A percentile compares a stretch with the other conserved stretches of the same genome.
phyloP scores from a whole-genome alignment of 2,888 invertebrate species.

The Mythimna vitellina region DNA sequence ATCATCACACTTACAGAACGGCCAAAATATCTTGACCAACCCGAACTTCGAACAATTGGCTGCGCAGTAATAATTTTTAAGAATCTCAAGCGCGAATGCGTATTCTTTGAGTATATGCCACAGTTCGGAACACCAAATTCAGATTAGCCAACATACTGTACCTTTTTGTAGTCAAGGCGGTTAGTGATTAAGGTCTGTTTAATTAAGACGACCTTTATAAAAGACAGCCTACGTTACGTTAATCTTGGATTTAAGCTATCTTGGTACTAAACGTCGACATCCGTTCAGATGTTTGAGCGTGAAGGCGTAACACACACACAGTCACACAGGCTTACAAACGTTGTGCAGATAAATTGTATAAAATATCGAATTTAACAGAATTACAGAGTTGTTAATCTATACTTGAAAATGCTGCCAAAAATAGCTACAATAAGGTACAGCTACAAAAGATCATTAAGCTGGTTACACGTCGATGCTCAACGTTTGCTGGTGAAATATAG shows the following conservation, averaged over 20 bases:
- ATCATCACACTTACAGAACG: no score
- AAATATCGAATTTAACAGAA: not conserved
- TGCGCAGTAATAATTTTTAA: no score
- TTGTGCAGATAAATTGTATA: not conserved
- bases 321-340: no score
- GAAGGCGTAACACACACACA: no score
- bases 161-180: no score
- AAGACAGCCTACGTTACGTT: not conserved
- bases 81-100: no score
- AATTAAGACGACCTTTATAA: not conserved
- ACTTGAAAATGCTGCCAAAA: not conserved
- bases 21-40: no score
- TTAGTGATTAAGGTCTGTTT: no score
- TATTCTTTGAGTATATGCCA: no score
- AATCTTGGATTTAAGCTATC: not conserved
- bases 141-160: no score
- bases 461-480: conserved; percentile 49
- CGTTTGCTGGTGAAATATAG: conserved; percentile 63
- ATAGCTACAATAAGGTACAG: conserved; percentile 2
- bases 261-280: not conserved
- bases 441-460: conserved; percentile 35
- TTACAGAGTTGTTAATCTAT: not conserved
- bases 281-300: not conserved
- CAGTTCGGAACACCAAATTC: no score
- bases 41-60: no score